phyloP scores from a whole-genome alignment of 2,888 invertebrate species.

The Drosophila paucipuncta region DNA sequence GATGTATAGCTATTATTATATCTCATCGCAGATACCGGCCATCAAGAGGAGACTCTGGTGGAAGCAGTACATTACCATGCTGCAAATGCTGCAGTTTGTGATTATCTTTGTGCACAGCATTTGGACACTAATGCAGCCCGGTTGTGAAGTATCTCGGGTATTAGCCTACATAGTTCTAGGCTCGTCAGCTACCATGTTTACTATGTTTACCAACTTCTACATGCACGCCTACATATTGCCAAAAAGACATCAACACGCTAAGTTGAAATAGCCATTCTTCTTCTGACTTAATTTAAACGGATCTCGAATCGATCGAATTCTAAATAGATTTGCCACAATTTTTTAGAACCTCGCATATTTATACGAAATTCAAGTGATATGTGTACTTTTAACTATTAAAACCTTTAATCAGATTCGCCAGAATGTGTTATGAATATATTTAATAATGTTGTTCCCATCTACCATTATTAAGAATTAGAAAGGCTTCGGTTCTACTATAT shows the following conservation, averaged over 20 bases:
- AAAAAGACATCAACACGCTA: neutral
- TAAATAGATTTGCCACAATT: neutral
- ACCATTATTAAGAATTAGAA: neutral
- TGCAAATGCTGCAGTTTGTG: conserved; percentile 56
- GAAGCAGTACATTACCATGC: conserved; percentile 58
- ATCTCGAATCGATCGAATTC: too few relatives aligned
- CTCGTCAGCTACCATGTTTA: conserved; percentile 43
- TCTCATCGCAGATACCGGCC: conserved; percentile 19
- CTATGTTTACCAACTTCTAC: conserved; percentile 53
- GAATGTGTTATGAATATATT: neutral
- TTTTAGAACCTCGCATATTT: neutral
- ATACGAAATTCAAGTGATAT: neutral
- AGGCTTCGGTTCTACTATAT: neutral
- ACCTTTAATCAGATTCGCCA: neutral
- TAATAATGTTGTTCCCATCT: neutral
- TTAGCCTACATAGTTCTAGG: conserved; percentile 12
- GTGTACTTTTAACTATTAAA: neutral
- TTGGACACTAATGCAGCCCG: conserved; percentile 43
- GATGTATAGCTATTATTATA: conserved; percentile 64
- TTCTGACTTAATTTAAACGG: neutral
- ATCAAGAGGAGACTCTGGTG: conserved; percentile 48
- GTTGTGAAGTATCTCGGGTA: conserved; percentile 35
- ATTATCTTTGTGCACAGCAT: conserved; percentile 41
- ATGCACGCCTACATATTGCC: conserved; percentile 36
- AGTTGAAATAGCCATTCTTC: neutral